Conservation (phyloP, 2,797 vertebrate genomes). For the Anniella stebbinsi region DNA sequence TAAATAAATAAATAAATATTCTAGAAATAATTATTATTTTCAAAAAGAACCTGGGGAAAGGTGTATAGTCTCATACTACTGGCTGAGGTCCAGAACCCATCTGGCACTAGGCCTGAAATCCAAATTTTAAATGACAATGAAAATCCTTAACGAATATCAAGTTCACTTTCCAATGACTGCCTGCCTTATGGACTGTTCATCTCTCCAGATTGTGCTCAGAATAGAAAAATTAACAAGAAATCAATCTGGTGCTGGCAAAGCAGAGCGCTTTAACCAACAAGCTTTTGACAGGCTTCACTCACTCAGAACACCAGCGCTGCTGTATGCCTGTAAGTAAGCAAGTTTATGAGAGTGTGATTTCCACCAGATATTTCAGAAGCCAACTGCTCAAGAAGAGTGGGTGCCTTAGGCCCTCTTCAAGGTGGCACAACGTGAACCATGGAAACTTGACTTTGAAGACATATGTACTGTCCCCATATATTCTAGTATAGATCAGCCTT, state of each 20-base stretch:
- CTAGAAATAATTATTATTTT: not conserved
- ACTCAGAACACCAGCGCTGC: not conserved
- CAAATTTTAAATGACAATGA: conserved; percentile 12
- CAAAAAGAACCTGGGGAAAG: not conserved
- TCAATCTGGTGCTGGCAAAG: conserved; percentile 21
- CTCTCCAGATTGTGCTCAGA: conserved; percentile 18
- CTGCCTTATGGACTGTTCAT: conserved; percentile 30
- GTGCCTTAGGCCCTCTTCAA: not conserved
- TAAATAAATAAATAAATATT: no score
- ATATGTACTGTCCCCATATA: not conserved
- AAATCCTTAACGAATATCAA: conserved; percentile 7
- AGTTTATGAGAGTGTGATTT: not conserved
- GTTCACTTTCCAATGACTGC: conserved; percentile 22
- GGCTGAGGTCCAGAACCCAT: conserved; percentile 1
- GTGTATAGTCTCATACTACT: not conserved
- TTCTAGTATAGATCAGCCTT: not conserved
- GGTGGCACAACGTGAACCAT: not conserved
- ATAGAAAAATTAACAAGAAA: conserved; percentile 15
- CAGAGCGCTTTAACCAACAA: conserved; percentile 1
- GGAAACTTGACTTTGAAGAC: not conserved
- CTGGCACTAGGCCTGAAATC: conserved; percentile 10
- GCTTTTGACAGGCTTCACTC: conserved; percentile 28
- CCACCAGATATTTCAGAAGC: not conserved
- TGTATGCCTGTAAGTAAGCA: conserved; percentile 10
- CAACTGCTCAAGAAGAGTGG: not conserved